Evolutionary conservation across 2,888 invertebrate species (phyloP).

Genomic region (Acleris literana): DNA sequence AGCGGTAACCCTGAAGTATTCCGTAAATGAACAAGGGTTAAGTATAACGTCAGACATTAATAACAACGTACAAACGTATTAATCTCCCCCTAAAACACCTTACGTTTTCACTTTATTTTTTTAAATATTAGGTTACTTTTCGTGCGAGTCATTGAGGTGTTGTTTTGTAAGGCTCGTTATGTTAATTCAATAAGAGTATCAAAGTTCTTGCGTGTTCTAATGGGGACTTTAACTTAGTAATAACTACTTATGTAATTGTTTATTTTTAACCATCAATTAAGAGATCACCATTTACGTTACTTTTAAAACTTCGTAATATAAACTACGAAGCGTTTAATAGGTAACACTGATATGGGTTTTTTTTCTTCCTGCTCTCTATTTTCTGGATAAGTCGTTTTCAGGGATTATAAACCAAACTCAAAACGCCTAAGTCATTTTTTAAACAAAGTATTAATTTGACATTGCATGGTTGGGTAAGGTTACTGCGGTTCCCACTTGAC

Average conservation of each 20-base stretch:
- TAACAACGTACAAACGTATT: constrained; percentile 2
- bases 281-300: background rate
- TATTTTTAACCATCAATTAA: background rate
- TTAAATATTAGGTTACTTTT: background rate
- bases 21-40: background rate
- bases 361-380: too few species aligned
- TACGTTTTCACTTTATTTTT: background rate
- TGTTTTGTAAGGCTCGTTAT: background rate
- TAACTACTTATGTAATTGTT: background rate
- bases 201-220: background rate
- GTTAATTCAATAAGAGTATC: background rate
- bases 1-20: background rate
- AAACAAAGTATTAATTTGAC: too few species aligned
- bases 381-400: too few species aligned
- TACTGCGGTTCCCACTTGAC: too few species aligned
- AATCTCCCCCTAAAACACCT: background rate
- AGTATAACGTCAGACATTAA: constrained; percentile 5
- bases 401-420: too few species aligned
- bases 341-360: too few species aligned
- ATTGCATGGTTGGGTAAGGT: too few species aligned
- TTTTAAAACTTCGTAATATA: too few species aligned
- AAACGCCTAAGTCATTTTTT: too few species aligned
- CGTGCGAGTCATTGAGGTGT: background rate
- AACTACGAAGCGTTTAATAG: too few species aligned
- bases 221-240: background rate